Conservation (phyloP, 2,888 invertebrate genomes). For the Drosophila cognata region DNA sequence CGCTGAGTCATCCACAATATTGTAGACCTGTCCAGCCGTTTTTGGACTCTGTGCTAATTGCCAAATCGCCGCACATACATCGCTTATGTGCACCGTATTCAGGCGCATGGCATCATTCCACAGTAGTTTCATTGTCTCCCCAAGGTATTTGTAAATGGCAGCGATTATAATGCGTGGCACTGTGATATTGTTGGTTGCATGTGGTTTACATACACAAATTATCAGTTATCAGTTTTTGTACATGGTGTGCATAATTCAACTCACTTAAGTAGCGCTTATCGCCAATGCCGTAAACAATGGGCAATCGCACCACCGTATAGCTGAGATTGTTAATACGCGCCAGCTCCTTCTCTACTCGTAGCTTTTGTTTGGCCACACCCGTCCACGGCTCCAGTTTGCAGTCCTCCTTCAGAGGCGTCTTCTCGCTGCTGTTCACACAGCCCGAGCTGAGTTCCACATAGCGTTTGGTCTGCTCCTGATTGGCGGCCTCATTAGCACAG, state of each 20-base stretch:
- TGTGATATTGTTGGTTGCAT: slow-evolving; percentile 81
- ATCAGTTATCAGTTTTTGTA: slow-evolving; percentile 10
- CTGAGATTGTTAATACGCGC: slow-evolving; percentile 88
- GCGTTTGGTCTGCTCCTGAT: slow-evolving; percentile 87
- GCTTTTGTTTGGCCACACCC: slow-evolving; percentile 92
- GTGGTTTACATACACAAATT: slow-evolving; percentile 34
- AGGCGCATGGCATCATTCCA: slow-evolving; percentile 94
- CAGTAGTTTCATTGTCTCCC: slow-evolving; percentile 95
- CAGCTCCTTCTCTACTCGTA: slow-evolving; percentile 92
- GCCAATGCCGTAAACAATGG: slow-evolving; percentile 93
- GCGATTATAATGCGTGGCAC: slow-evolving; percentile 94
- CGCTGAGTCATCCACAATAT: slow-evolving; percentile 93
- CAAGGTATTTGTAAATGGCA: slow-evolving; percentile 94
- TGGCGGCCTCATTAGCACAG: slow-evolving; percentile 92
- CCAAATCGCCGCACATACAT: slow-evolving; percentile 94
- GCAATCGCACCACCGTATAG: slow-evolving; percentile 93
- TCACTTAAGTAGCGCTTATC: slow-evolving; percentile 93
- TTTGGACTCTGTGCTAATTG: slow-evolving; percentile 87
- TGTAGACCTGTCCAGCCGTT: slow-evolving; percentile 89
- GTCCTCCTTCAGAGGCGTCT: slow-evolving; percentile 91
- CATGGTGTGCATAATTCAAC: slow-evolving; percentile 73
- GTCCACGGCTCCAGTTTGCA: slow-evolving; percentile 94
- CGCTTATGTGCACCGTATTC: slow-evolving; percentile 94
- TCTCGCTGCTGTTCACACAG: slow-evolving; percentile 92
- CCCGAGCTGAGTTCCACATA: slow-evolving; percentile 95